Evolutionary conservation across 2,797 vertebrate genomes (phyloP).

Genomic region (Sus cebifrons): DNA sequence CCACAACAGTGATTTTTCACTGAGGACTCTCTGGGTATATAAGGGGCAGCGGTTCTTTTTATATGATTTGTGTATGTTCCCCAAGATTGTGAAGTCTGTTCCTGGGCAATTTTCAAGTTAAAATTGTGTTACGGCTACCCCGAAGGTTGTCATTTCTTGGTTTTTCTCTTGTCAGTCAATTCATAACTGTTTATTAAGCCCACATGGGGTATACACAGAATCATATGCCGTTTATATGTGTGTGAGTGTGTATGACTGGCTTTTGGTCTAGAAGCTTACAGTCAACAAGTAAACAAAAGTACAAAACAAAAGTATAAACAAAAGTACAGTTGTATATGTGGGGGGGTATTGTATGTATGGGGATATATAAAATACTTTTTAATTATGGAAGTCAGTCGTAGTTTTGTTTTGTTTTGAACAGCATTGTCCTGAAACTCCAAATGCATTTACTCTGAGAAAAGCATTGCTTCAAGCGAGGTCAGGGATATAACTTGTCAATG

Average conservation of each 20-base stretch:
- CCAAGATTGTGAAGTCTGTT: slow-evolving; percentile 81
- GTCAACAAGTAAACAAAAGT: slow-evolving; percentile 7
- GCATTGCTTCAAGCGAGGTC: slow-evolving; percentile 21
- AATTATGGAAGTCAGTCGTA: slow-evolving; percentile 11
- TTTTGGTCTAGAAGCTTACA: slow-evolving; percentile 16
- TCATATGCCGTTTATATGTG: neutral
- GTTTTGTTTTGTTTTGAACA: neutral
- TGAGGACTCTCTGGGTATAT: slow-evolving; percentile 70
- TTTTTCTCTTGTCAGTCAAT: slow-evolving; percentile 85
- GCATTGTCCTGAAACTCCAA: neutral
- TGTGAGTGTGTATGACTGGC: neutral
- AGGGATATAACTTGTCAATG: slow-evolving; percentile 10
- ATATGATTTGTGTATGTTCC: slow-evolving; percentile 86
- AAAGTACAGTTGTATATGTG: neutral
- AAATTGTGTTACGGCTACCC: slow-evolving; percentile 85
- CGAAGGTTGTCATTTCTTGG: slow-evolving; percentile 86
- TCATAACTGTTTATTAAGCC: slow-evolving; percentile 86
- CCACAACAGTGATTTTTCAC: slow-evolving; percentile 76
- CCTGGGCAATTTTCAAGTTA: slow-evolving; percentile 86
- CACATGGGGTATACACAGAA: slow-evolving; percentile 71
- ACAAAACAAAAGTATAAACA: neutral
- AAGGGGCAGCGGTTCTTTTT: slow-evolving; percentile 76
- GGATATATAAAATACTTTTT: slow-evolving; percentile 46
- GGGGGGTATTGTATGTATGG: no score
- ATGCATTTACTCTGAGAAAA: slow-evolving; percentile 59